Evolutionary conservation across 2,888 invertebrate species (phyloP).

Genomic region (Geophilus truncorum): DNA sequence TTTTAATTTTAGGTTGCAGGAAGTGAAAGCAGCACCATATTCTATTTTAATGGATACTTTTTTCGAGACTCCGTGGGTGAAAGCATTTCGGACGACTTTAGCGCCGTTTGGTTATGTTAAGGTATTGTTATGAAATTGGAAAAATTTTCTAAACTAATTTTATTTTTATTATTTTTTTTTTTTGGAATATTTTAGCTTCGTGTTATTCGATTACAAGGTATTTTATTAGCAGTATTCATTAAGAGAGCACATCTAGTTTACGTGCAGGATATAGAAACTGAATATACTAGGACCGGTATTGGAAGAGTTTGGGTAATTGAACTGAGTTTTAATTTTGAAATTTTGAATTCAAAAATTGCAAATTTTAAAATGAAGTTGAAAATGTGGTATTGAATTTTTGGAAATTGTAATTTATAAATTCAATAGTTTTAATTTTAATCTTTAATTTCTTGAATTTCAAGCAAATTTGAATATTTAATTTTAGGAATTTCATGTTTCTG

Average conservation of each 20-base stretch:
- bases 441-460: no score
- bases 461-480: no score
- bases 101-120: conserved; percentile 66
- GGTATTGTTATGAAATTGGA: no score
- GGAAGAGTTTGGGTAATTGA: conserved; percentile 78
- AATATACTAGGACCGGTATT: conserved; percentile 82
- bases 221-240: conserved; percentile 71
- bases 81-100: conserved; percentile 61
- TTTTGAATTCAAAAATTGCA: no score
- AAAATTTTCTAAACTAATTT: no score
- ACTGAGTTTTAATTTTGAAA: no score
- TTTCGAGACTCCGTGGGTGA: conserved; percentile 81
- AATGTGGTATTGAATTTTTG: no score
- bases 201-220: conserved; percentile 75
- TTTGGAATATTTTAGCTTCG: conserved; percentile 57
- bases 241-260: conserved; percentile 73
- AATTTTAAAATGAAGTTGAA: no score
- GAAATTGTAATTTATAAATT: no score
- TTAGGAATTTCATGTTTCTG: no score
- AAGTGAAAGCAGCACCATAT: conserved; percentile 81
- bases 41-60: conserved; percentile 74
- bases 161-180: no score
- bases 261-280: conserved; percentile 75
- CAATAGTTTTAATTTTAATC: no score
- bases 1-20: conserved; percentile 63